A percentile compares a stretch with the other conserved stretches of the same genome.
These are phyloP conservation scores for Hemicentrotus pulcherrimus DNA, from an alignment of 35 echinoderm and acorn worm genomes.

Conservation along the genomic window DNA sequence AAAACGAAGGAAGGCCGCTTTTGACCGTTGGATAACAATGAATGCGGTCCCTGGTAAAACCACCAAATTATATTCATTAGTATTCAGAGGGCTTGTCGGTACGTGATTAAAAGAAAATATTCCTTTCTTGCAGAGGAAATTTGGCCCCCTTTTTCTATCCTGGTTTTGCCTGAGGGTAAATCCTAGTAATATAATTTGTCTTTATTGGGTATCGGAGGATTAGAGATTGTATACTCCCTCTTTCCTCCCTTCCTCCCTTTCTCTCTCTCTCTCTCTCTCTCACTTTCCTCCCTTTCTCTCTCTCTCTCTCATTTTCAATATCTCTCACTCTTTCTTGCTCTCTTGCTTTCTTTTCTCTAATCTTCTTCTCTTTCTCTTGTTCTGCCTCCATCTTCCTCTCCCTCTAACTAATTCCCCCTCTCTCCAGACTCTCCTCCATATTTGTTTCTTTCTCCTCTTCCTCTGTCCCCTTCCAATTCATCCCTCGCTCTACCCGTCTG, in stretches of 20 bases:
- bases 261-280: background rate
- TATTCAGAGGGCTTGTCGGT: background rate
- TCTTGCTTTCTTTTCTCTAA: no score
- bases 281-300: background rate
- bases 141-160: constrained; percentile 28
- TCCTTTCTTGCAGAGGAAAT: background rate
- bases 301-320: background rate
- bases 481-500: no score
- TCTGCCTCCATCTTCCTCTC: background rate
- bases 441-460: no score
- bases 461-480: no score
- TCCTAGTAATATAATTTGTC: constrained; percentile 37
- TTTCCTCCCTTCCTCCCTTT: background rate
- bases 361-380: background rate
- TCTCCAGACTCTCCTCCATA: no score
- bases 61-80: constrained; percentile 44
- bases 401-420: no score
- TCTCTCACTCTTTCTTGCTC: background rate
- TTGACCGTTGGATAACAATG: background rate
- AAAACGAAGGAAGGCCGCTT: background rate
- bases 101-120: constrained; percentile 44
- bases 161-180: background rate
- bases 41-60: background rate
- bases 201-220: constrained; percentile 1
- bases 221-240: background rate